phyloP scores from a whole-genome alignment of 2,797 vertebrate genomes.

The Amazona finschi region DNA sequence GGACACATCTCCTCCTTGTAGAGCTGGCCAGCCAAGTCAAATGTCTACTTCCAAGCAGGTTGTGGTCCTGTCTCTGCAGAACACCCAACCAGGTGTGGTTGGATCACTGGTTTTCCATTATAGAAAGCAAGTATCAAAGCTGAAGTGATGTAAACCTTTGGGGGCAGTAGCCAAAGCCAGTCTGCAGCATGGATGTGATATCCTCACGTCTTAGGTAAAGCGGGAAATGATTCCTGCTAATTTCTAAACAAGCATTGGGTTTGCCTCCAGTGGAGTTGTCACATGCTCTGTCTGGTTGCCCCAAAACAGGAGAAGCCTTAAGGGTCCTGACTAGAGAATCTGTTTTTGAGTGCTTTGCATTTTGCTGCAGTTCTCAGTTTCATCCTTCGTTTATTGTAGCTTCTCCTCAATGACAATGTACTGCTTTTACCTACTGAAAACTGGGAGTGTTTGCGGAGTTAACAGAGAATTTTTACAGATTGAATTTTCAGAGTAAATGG shows the following conservation, averaged over 20 bases:
- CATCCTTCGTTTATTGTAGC: neutral
- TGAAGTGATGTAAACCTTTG: neutral
- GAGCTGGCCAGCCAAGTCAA: neutral
- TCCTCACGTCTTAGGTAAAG: neutral
- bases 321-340: neutral
- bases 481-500: neutral
- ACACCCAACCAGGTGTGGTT: neutral
- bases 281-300: accelerated
- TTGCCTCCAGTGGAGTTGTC: neutral
- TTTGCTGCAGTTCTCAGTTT: neutral
- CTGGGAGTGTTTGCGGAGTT: neutral
- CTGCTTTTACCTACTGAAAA: neutral
- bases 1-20: neutral
- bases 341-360: neutral
- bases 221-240: neutral
- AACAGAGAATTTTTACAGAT: neutral
- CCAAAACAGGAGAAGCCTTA: neutral
- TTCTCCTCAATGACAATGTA: neutral
- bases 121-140: neutral
- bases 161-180: neutral
- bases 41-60: neutral
- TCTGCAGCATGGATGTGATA: neutral
- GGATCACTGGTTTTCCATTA: neutral
- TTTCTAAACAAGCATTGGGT: neutral
- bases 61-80: neutral